Base-by-base conservation (phyloP, 92 coral and sea anemone genomes). In the Micromussa lordhowensis region DNA sequence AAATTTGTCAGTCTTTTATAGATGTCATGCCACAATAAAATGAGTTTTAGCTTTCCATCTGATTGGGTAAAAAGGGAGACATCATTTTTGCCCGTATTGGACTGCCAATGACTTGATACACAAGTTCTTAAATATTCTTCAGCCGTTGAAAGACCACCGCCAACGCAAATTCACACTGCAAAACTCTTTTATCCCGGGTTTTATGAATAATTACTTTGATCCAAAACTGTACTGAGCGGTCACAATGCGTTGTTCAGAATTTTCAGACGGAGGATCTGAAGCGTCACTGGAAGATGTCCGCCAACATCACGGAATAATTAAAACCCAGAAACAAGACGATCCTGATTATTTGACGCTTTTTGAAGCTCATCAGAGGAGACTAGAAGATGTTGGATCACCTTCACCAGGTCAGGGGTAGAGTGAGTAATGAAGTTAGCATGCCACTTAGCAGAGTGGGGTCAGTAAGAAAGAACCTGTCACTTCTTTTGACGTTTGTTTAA, bases 241-340 rank as follows among this genome's bases (percentile, higher is more conserved):
- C 18, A 21, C 4, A 15, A 34, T 81, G 24, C 64, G 21, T 68
- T 58, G 12, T 61, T 35, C 68, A 95, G 97, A 95, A 64, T 95
- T 92, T 85, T 97, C 99, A 53, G 99, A 97, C 63, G 99, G 95
- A 18, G 98, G 92, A 44, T 97, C 99, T 8, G 99, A 97, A 64
- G 98, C 88, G 19, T 95, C 98, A 9, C 90, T 97, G 49, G 99
- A 97, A 19, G 99, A 95, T 35, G 99, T 97, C 55, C 97, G 96
- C 14, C 97, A 96, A 78, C 98, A 97, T 63, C 97, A 93, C 66
- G 97, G 97, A 58, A 95, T 97, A 73, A 92, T 97, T 79, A 97
- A 97, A 77, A 90, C 95, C 3, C 90, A 91, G 85, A 97, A 95
- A 86, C 91, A 94, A 68, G 99, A 97, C 76, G 99, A 97, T 30